Base-by-base conservation (phyloP, 2,797 vertebrate species). In the Luscinia luscinia region DNA sequence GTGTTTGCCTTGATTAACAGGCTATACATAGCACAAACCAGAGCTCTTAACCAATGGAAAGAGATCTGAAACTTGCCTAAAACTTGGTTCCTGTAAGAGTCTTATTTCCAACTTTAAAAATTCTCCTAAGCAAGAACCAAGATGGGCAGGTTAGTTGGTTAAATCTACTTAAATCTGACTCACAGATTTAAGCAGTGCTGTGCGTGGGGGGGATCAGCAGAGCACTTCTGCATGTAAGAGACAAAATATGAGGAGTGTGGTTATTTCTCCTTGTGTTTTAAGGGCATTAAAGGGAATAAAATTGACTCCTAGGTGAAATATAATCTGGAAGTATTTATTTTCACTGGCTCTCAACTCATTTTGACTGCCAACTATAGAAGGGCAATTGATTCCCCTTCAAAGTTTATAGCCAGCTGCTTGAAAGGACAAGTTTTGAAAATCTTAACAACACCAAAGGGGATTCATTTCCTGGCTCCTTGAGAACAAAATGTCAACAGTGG, bases 311-410 rank as follows among this genome's bases (percentile, higher is more conserved):
- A 58, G 32, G 6, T 63, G 48, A 89, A 93, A 80, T 58, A 30
- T 58, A 79, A 72, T 87, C 76, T 87, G 72, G 32, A 89, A 91
- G 27, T 66, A 81, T 92, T 93, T 91, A 23, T 91, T 96, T 94
- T 95, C 41, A 21, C 46, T 94, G 82, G 58, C 75, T 80, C 26
- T 85, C 24, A 72, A 21, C 28, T 62, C 7, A 36, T 81, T 90
- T 89, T 89, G 30, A 38, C 68, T 93, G 92, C 81, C 90, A 67
- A 0, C 41, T 69, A 28, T 57, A 69, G 45, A 83, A 87, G 27
- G 40, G 32, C 1, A 0, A 58, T 81, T 61, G 78, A 83, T 74
- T 90, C 86, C 20, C 19, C 73, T 66, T 55, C 3, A 4, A 87
- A 83, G 12, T 63, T 95, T 85, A 67, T 77, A 82, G 78, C 34